Evolutionary conservation across 2,797 vertebrate genomes (phyloP), one percentile per base, ranked within the genome.

Genomic region (Uromys caudimaculatus): DNA sequence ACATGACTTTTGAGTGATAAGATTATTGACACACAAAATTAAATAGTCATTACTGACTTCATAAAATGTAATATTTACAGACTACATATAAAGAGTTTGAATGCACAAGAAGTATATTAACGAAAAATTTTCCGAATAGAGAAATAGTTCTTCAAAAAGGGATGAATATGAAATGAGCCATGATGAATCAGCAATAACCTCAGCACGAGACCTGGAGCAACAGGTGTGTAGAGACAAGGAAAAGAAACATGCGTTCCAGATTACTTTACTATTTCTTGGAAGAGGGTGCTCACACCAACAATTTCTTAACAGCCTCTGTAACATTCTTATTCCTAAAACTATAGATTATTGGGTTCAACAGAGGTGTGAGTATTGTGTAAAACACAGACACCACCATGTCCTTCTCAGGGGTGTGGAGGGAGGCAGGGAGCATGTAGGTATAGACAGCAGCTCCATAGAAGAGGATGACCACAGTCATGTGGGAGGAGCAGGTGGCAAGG

Each of bases 271-370:
- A 1, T 27, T 82, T 56, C 29, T 24, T 73, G 60, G 71, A 89
- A 82, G 4, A 32, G 38, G 21, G 38, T 2, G 35, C 27, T 54
- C 21, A 62, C 67, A 27, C 8, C 62, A 87, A 62, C 82, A 90
- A 52, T 84, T 89, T 97, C 86, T 73, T 97, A 23, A 96, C 87
- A 73, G 95, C 92, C 29, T 27, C 71, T 35, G 54, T 89, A 76
- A 97, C 82, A 44, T 90, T 95, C 76, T 95, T 95, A 44, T 98
- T 98, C 56, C 95, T 91, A 12, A 97, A 24, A 38, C 95, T 97
- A 38, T 98, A 98, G 56, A 98, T 98, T 38, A 98, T 64, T 47
- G 96, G 97, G 52, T 97, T 97, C 3, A 97, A 78, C 14, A 92
- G 62, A 17, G 97, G 97, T 1, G 97, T 97, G 7, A 94, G 75